Conservation (phyloP, 2,113 vertebrate species). For the Arizona elegans region DNA sequence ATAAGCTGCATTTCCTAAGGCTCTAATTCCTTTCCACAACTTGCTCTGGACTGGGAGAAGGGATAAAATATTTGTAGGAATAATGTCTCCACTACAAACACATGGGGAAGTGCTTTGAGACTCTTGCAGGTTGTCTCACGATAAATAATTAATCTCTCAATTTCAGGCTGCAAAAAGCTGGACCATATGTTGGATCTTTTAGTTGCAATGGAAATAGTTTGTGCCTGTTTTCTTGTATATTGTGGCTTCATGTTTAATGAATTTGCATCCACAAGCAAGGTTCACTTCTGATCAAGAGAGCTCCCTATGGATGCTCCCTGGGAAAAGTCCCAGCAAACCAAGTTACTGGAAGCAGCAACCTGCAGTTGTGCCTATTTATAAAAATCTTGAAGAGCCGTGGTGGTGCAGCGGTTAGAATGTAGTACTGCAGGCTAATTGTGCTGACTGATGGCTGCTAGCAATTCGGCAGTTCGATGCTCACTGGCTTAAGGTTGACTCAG, state of each 20-base stretch:
- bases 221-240: neutral
- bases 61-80: neutral
- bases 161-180: neutral
- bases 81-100: neutral
- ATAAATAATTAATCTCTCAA: neutral
- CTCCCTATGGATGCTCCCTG: neutral
- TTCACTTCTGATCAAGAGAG: neutral
- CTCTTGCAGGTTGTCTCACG: neutral
- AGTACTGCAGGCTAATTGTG: neutral
- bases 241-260: neutral
- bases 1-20: neutral
- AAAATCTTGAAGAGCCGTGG: neutral
- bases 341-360: neutral
- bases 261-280: neutral
- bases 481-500: neutral
- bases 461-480: neutral
- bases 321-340: neutral
- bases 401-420: neutral
- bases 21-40: neutral
- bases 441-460: neutral
- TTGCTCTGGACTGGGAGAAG: neutral
- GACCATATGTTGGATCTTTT: neutral
- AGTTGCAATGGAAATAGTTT: neutral
- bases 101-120: neutral
- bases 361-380: neutral